These are phyloP conservation scores for Euplexia lucipara DNA, from an alignment of 2,888 invertebrate species.

Conservation along the genomic window DNA sequence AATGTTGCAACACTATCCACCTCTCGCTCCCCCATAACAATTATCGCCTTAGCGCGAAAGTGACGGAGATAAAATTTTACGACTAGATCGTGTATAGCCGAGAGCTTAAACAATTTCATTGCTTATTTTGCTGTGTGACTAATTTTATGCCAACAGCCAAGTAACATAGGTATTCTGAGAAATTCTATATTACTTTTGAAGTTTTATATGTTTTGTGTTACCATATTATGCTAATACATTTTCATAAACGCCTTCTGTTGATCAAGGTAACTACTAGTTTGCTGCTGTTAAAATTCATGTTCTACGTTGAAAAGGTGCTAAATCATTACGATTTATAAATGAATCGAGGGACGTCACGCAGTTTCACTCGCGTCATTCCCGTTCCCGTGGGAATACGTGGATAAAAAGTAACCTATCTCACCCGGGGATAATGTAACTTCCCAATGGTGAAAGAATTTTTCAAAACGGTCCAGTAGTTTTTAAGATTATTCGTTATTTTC, in stretches of 20 bases:
- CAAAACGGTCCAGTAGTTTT: too few species aligned
- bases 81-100: constrained; percentile 83
- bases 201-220: constrained; percentile 62
- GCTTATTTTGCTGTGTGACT: constrained; percentile 87
- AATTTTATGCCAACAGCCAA: constrained; percentile 83
- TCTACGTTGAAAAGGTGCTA: too few species aligned
- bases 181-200: constrained; percentile 62
- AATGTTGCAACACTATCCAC: constrained; percentile 75
- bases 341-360: too few species aligned
- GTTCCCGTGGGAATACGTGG: too few species aligned
- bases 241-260: constrained; percentile 38
- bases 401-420: too few species aligned
- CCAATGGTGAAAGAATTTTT: too few species aligned
- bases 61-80: constrained; percentile 78
- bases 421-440: too few species aligned
- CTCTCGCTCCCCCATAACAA: constrained; percentile 70
- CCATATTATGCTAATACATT: constrained; percentile 54
- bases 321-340: too few species aligned
- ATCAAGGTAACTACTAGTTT: not conserved
- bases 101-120: constrained; percentile 83
- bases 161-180: constrained; percentile 76
- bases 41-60: constrained; percentile 62
- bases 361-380: too few species aligned
- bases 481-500: too few species aligned
- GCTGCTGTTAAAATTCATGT: not conserved